Percentiles rank a stretch among this genome's conserved stretches.
Evolutionary conservation across 2,888 invertebrate genomes (phyloP).

Genomic region (Emmelina monodactyla): DNA sequence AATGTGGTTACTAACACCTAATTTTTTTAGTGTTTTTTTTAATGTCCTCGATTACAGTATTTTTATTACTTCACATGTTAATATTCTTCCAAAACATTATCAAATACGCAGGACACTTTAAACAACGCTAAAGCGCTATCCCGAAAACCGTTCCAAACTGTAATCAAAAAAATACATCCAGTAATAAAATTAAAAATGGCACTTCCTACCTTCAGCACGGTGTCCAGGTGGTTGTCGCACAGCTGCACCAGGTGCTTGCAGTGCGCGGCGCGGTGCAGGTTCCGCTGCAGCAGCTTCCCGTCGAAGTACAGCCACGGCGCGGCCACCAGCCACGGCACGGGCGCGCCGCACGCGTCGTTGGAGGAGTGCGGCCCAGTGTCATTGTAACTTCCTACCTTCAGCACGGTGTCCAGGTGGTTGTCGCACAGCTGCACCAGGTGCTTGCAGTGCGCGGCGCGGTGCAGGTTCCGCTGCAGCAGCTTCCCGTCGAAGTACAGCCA

Average conservation of each 20-base stretch:
- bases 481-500: slow-evolving; percentile 96
- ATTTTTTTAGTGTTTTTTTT: too few species aligned
- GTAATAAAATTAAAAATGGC: too few species aligned
- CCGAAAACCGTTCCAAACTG: too few species aligned
- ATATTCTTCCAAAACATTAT: too few species aligned
- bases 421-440: slow-evolving; percentile 82
- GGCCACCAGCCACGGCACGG: slow-evolving; percentile 90
- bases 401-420: slow-evolving; percentile 84
- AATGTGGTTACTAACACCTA: too few species aligned
- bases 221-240: slow-evolving; percentile 84
- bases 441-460: slow-evolving; percentile 78
- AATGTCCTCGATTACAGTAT: too few species aligned
- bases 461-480: slow-evolving; percentile 86
- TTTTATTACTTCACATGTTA: too few species aligned
- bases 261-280: slow-evolving; percentile 78
- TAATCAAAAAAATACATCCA: too few species aligned
- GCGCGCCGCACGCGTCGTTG: slow-evolving; percentile 93
- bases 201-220: slow-evolving; percentile 78
- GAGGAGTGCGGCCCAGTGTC: too few species aligned
- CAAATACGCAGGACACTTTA: too few species aligned
- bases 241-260: slow-evolving; percentile 80
- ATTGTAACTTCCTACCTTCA: too few species aligned
- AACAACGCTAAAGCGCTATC: too few species aligned
- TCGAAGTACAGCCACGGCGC: slow-evolving; percentile 94
- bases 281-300: slow-evolving; percentile 90